phyloP scores from a whole-genome alignment of 2,797 vertebrate species.

The Oreochromis mossambicus region DNA sequence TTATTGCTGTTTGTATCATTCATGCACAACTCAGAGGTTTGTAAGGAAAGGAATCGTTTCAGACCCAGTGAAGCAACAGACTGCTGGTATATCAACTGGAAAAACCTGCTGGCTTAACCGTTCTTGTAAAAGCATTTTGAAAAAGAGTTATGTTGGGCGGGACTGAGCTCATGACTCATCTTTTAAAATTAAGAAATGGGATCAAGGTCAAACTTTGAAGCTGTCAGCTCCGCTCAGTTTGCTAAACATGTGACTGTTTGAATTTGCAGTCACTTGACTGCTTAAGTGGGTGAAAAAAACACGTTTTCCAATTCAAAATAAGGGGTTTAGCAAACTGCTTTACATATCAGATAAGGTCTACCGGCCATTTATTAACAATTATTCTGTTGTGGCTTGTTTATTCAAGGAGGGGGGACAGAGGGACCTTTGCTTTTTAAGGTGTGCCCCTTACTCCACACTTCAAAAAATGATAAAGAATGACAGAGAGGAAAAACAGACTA shows the following conservation, averaged over 20 bases:
- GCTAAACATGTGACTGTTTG: neutral
- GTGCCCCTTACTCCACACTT: neutral
- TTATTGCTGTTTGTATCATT: neutral
- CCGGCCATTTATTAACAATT: neutral
- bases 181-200: neutral
- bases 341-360: neutral
- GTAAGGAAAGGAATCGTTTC: neutral
- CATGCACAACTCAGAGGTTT: neutral
- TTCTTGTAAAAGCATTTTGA: constrained; percentile 11
- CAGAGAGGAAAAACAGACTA: neutral
- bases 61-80: neutral
- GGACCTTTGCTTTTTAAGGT: neutral
- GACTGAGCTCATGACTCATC: constrained; percentile 15
- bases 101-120: constrained; percentile 59
- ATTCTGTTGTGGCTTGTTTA: constrained; percentile 11
- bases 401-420: constrained; percentile 11
- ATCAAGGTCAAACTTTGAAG: neutral
- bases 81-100: constrained; percentile 46
- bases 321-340: neutral
- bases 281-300: neutral
- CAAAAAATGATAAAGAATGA: neutral
- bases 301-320: neutral
- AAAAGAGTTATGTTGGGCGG: constrained; percentile 25
- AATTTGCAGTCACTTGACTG: neutral
- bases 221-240: neutral